These are phyloP conservation scores for Scomberomorus guttatus DNA, from an alignment of 2,797 vertebrate species.

Conservation along the genomic window DNA sequence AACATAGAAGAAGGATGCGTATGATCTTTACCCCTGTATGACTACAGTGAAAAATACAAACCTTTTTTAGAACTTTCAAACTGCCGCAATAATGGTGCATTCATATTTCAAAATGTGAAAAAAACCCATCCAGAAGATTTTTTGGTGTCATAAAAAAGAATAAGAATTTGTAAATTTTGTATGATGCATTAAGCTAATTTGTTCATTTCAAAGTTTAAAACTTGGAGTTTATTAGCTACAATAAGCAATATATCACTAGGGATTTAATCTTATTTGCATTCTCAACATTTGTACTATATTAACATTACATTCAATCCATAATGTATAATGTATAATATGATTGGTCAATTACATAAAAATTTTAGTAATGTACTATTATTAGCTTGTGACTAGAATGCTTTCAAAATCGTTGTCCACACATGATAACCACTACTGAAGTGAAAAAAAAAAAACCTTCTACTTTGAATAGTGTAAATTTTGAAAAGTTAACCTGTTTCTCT, in stretches of 20 bases:
- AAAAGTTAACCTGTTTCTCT: neutral
- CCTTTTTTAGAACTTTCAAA: neutral
- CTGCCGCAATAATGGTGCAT: neutral
- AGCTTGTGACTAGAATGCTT: neutral
- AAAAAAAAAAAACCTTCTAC: neutral
- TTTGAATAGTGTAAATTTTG: neutral
- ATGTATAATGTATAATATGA: neutral
- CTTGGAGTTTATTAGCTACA: neutral
- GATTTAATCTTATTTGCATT: neutral
- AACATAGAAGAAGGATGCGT: neutral
- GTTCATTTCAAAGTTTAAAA: neutral
- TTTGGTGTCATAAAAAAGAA: too few relatives aligned
- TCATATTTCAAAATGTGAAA: neutral
- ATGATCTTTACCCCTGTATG: neutral
- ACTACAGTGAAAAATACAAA: neutral
- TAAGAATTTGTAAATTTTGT: neutral
- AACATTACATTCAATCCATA: neutral
- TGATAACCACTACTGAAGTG: neutral
- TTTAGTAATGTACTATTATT: neutral
- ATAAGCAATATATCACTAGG: accelerated
- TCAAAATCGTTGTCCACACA: neutral
- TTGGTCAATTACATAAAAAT: neutral
- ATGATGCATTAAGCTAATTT: neutral
- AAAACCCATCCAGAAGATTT: neutral
- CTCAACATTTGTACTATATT: neutral